Evolutionary conservation across 2,113 vertebrate species (phyloP), one percentile per base, ranked within the genome.

Genomic region (Hydrochoerus hydrochaeris): DNA sequence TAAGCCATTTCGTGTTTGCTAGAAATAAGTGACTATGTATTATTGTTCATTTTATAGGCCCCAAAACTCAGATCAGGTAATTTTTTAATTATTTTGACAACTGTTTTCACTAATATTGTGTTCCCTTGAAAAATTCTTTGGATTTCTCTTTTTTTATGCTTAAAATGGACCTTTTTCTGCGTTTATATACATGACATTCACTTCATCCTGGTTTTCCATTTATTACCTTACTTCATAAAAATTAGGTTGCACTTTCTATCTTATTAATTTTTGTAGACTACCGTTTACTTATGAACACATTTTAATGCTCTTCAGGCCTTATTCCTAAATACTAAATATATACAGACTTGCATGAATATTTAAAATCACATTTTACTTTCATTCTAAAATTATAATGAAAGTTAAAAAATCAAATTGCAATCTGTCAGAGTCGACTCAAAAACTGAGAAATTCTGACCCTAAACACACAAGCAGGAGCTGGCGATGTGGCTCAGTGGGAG

Each of bases 71-170:
- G 32, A 41, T 75, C 41, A 60, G 58, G 22, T 38, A 73, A 91
- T 52, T 87, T 87, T 75, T 28, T 32, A 94, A 73, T 94, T 75
- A 91, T 41, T 87, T 87, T 86, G 73, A 65, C 9, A n/a, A 58
- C 62, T 49, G 46, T 35, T 71, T 35, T 49, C 22, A 38, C 46
- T 65, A 28, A 82, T n/a, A 85, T 54, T 78, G 75, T 7, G 28
- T 91, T 65, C 73, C 7, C 19, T 82, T 65, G 49, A 77, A 52
- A 44, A 73, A 44, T 28, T 62, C 20, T 44, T 85, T 80, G 54
- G 62, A 93, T 93, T 93, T 85, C 44, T 8, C 62, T 8, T 54
- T 54, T 93, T 90, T 90, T 86, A 63, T 4, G 63, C 32, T 90
- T 65, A 38, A 73, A 54, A 44, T 85, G 32, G n/a, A 57, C 63